Percentiles rank a stretch among this genome's conserved stretches.
phyloP scores from a whole-genome alignment of 2,797 vertebrate species.

The Typhlichthys eigenmanni region DNA sequence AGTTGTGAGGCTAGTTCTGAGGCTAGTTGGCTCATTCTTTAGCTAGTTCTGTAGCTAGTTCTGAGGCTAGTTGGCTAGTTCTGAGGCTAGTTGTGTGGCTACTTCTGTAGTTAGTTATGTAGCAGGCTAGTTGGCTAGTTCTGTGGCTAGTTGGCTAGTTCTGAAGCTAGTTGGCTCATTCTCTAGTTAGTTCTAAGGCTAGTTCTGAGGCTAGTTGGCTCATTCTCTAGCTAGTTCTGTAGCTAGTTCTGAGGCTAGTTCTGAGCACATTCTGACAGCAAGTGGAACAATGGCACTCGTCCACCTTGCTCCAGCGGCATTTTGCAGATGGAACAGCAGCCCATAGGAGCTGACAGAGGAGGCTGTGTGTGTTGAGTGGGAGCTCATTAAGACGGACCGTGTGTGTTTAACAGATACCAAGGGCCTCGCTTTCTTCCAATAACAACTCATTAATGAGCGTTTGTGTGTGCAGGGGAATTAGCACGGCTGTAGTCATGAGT shows the following conservation, averaged over 20 bases:
- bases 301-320: slow-evolving; percentile 15
- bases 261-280: slow-evolving; percentile 34
- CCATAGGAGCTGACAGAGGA: slow-evolving; percentile 53
- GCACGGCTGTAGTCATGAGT: slow-evolving; percentile 75
- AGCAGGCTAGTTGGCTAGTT: no score
- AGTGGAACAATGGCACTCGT: slow-evolving; percentile 49
- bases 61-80: no score
- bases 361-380: slow-evolving; percentile 59
- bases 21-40: no score
- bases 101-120: no score
- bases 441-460: slow-evolving; percentile 82
- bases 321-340: slow-evolving; percentile 33
- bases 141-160: no score
- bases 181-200: no score
- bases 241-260: not conserved
- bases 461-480: slow-evolving; percentile 80
- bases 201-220: no score
- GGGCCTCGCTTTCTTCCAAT: slow-evolving; percentile 75
- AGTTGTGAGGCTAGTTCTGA: no score
- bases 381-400: slow-evolving; percentile 75
- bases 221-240: no score
- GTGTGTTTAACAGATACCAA: slow-evolving; percentile 80
- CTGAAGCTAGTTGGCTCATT: no score
- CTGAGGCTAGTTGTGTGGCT: no score
- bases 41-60: no score